Conservation (phyloP, 2,797 vertebrate genomes). For the Cynodonichthys magdalenae region DNA sequence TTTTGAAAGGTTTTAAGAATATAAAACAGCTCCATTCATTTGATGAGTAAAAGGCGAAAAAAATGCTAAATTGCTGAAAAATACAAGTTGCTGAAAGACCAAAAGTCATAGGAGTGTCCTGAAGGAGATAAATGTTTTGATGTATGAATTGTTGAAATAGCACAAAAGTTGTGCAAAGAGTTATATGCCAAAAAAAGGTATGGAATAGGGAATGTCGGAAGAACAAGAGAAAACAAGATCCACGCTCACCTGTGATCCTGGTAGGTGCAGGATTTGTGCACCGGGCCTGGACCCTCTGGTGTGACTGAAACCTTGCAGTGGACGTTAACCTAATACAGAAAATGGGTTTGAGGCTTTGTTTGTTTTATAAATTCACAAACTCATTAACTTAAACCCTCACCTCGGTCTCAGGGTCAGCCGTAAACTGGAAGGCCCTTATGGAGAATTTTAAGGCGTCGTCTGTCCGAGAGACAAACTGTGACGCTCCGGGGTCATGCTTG, state of each 20-base stretch:
- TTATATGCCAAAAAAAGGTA: too few species aligned
- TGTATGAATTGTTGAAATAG: too few species aligned
- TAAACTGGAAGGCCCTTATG: constrained; percentile 78
- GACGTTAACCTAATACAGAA: constrained; percentile 65
- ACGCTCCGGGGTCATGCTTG: constrained; percentile 51
- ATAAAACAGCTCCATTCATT: too few species aligned
- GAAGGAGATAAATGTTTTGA: too few species aligned
- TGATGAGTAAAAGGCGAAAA: too few species aligned
- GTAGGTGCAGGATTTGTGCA: constrained; percentile 79
- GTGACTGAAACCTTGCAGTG: constrained; percentile 69
- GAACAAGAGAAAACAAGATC: too few species aligned
- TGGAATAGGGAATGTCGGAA: too few species aligned
- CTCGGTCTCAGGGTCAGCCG: constrained; percentile 59
- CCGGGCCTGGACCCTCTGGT: constrained; percentile 46
- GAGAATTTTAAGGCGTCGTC: constrained; percentile 69
- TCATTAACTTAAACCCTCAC: constrained; percentile 29
- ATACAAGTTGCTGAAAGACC: too few species aligned
- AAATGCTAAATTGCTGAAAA: too few species aligned
- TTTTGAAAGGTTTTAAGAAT: too few species aligned
- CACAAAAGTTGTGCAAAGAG: too few species aligned
- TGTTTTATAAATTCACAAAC: background rate
- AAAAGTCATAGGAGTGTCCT: too few species aligned
- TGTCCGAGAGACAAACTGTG: constrained; percentile 65
- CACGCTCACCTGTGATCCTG: constrained; percentile 51
- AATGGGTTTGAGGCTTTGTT: background rate